These are phyloP conservation scores for Cephus runcator DNA, from an alignment of 2,888 invertebrate genomes.

Conservation along the genomic window DNA sequence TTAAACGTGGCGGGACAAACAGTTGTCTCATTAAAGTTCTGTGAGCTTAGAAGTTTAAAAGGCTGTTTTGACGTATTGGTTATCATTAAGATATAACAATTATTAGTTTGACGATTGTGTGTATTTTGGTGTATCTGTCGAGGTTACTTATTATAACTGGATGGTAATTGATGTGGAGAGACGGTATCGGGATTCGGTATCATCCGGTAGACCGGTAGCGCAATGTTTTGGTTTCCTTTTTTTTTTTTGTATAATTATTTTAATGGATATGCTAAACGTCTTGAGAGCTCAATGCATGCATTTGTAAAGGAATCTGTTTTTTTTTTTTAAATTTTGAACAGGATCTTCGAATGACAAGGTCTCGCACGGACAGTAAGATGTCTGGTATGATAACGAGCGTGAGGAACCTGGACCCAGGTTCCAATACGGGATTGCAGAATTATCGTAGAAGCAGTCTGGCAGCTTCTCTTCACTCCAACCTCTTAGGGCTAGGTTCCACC, in stretches of 20 bases:
- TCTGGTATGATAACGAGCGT: background rate
- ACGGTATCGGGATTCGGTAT: background rate
- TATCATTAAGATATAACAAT: background rate
- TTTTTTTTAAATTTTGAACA: background rate
- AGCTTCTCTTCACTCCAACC: constrained; percentile 49
- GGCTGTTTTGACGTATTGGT: background rate
- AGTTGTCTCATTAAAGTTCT: background rate
- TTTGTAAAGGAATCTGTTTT: background rate
- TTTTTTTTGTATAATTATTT: background rate
- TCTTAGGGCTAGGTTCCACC: constrained; percentile 43
- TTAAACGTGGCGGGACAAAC: background rate
- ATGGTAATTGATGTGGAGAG: background rate
- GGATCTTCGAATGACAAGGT: background rate
- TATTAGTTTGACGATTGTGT: no score
- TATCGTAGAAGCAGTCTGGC: constrained; percentile 49
- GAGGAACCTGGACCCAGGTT: background rate
- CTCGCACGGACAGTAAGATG: background rate
- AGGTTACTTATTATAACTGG: background rate
- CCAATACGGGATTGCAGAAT: constrained; percentile 13
- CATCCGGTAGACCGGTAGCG: background rate
- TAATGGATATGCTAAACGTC: background rate
- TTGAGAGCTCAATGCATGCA: background rate
- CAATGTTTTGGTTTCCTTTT: background rate
- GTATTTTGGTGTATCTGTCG: background rate
- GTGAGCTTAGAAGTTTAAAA: background rate